Evolutionary conservation across 2,888 invertebrate species (phyloP).

Genomic region (Lasioglossum vierecki): DNA sequence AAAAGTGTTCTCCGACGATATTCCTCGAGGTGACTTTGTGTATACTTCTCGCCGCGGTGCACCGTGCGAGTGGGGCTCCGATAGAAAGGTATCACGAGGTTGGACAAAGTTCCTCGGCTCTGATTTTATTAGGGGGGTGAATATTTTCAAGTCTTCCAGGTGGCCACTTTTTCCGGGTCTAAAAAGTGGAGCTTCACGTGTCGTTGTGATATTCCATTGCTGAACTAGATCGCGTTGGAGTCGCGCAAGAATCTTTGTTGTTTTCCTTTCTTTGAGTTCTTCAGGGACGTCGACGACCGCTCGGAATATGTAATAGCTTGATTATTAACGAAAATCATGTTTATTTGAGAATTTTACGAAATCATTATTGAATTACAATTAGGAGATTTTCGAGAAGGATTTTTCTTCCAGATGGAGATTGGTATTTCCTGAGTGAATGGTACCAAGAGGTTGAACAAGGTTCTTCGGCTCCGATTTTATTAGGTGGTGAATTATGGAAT

Average conservation of each 20-base stretch:
- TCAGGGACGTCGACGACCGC: background rate
- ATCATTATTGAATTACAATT: no score
- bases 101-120: background rate
- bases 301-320: background rate
- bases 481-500: background rate
- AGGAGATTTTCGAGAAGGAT: no score
- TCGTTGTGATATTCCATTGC: background rate
- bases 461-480: background rate
- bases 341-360: background rate
- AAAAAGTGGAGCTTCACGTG: background rate
- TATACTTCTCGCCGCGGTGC: background rate
- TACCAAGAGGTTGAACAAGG: background rate
- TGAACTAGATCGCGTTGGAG: background rate
- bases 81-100: constrained; percentile 6
- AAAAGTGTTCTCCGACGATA: constrained; percentile 25
- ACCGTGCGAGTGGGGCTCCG: background rate
- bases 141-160: background rate
- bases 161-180: background rate
- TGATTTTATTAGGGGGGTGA: constrained; percentile 7
- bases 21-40: constrained; percentile 8
- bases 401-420: no score
- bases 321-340: background rate
- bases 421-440: background rate
- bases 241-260: background rate
- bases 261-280: background rate